phyloP scores from a whole-genome alignment of 2,113 vertebrate genomes.

The Balaenoptera acutorostrata region DNA sequence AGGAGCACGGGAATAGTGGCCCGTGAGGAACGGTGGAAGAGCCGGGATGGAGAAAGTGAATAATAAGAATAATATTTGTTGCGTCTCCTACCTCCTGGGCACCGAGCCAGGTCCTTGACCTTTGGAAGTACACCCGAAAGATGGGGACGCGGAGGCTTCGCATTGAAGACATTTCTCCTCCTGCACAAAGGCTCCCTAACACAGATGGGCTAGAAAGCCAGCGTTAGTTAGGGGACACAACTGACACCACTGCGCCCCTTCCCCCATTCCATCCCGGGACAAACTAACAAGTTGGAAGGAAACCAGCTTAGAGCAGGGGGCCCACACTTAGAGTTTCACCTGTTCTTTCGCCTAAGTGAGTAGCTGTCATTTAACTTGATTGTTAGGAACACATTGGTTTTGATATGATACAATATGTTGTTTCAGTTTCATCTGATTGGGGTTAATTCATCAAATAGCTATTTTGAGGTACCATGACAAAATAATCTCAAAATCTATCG shows the following conservation, averaged over 20 bases:
- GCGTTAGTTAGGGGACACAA: neutral
- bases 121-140: neutral
- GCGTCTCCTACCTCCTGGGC: neutral
- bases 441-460: neutral
- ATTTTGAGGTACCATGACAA: neutral
- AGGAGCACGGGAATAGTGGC: neutral
- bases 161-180: neutral
- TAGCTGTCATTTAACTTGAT: neutral
- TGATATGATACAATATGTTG: neutral
- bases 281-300: neutral
- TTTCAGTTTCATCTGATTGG: neutral
- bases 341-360: neutral
- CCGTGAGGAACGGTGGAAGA: neutral
- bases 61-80: neutral
- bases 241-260: accelerated
- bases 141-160: neutral
- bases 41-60: neutral
- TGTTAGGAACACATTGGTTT: neutral
- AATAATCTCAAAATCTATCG: neutral
- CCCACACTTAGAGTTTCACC: neutral
- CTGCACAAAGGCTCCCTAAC: neutral
- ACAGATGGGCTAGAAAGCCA: neutral
- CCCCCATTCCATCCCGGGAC: neutral
- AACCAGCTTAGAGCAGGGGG: neutral
- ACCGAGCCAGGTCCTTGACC: neutral